A percentile compares a stretch with the other conserved stretches of the same genome.
Evolutionary conservation across 2,113 vertebrate species (phyloP).

Genomic region (Todiramphus saurophagus): DNA sequence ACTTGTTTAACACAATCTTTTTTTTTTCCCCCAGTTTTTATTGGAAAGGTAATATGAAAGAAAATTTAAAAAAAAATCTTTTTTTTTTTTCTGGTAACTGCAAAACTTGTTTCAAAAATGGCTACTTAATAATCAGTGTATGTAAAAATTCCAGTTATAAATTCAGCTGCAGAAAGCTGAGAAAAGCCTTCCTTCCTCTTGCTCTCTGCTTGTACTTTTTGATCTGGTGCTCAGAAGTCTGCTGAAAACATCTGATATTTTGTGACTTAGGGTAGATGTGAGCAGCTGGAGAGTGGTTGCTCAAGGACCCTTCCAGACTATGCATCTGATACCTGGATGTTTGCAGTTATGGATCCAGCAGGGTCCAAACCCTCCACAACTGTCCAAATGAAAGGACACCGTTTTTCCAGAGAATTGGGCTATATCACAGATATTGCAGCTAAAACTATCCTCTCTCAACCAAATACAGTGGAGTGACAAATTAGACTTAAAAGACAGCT

Average conservation of each 20-base stretch:
- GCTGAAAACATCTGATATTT: background rate
- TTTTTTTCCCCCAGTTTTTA: rapidly evolving
- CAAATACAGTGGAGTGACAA: background rate
- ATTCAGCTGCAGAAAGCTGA: background rate
- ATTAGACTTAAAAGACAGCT: background rate
- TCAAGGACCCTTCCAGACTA: background rate
- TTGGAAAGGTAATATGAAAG: background rate
- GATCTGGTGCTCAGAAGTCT: background rate
- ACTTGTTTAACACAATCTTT: background rate
- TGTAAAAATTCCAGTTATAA: background rate
- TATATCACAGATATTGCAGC: background rate
- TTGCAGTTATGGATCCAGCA: background rate
- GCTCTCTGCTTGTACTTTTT: background rate
- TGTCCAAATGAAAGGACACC: background rate
- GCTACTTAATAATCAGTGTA: background rate
- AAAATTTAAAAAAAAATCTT: background rate
- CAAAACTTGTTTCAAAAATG: background rate
- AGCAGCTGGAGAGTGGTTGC: background rate
- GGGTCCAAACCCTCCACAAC: background rate
- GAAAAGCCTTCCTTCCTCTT: background rate
- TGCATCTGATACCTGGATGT: background rate
- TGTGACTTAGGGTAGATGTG: background rate
- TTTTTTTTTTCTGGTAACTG: background rate
- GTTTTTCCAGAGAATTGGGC: background rate
- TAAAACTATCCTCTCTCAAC: background rate